Base-by-base conservation (phyloP, 2,888 invertebrate species). In the Lycophotia porphyrea region DNA sequence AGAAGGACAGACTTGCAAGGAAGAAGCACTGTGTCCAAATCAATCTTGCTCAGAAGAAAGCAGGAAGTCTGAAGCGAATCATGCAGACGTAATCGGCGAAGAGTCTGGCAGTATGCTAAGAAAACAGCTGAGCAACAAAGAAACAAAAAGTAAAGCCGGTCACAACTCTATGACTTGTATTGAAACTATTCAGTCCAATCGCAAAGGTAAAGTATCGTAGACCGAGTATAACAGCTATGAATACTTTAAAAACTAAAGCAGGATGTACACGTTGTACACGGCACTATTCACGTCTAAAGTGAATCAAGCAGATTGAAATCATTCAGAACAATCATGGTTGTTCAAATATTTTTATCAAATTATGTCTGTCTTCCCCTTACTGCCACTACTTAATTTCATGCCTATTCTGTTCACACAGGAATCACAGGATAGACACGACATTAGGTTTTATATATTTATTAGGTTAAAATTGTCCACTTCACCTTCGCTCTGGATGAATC, bases 181-280 rank as follows among this genome's bases (percentile, higher is more conserved):
- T 77, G 63, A 71, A 39, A 72, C 44, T 34, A 55, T 34, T 64
- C 39, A 72, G 7, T n/a, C 27, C 64, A 47, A 64, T 78, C 31
- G n/a, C n/a, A 64, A 78, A 77, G 77, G 77, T 77, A 77, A 78
- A 55, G 47, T 78, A 64, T 72, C 58, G 21, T 44, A 44, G 42
- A n/a, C 78, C n/a, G 18, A 61, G 27, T 76, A 15, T 44, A 58
- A 24, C n/a, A 39, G 39, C 18, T n/a, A 36, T 63, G 39, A 39
- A n/a, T n/a, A 63, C 11, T 21, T 5, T 61, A 4, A 31, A 34
- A 44, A 44, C 7, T 44, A 64, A 18, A 70, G 18, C 5, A 2
- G 34, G 8, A 44, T 60, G 31, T 21, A 34, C 58, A 58, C 58
- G 7, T 55, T 31, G 8, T 31, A 9, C 5, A 63, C 34, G 36